Evolutionary conservation across 92 coral and sea anemone genomes (phyloP).

Genomic region (Parazoanthus darwini): DNA sequence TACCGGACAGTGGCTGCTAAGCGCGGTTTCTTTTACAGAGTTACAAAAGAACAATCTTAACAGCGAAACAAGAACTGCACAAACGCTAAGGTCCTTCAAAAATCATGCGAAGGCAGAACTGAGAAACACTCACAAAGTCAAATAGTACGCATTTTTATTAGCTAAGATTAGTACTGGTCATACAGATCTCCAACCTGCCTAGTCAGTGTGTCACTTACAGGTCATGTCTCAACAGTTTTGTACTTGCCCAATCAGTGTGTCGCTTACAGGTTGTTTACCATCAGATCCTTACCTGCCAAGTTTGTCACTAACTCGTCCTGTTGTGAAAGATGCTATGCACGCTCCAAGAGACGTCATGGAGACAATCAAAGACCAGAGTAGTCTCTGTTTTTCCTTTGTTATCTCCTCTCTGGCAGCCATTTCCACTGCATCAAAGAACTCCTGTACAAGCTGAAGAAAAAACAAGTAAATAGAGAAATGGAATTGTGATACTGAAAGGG

Average conservation of each 20-base stretch:
- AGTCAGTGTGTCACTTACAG: conserved; percentile 10
- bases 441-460: conserved; percentile 26
- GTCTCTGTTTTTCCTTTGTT: conserved; percentile 15
- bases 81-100: too few species aligned
- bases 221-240: not conserved
- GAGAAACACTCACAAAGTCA: too few species aligned
- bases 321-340: too few species aligned
- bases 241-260: conserved; percentile 12
- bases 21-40: too few species aligned
- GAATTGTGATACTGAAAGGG: not conserved
- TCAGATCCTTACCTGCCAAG: not conserved
- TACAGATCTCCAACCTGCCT: conserved; percentile 8
- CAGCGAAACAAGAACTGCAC: too few species aligned
- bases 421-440: conserved; percentile 32
- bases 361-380: conserved; percentile 36
- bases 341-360: conserved; percentile 36
- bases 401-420: not conserved
- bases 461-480: not conserved
- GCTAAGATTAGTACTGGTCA: too few species aligned
- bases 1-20: too few species aligned
- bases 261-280: not conserved
- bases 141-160: too few species aligned
- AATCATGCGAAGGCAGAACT: too few species aligned
- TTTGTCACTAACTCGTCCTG: too few species aligned
- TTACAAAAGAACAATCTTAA: too few species aligned